Evolutionary conservation across 2,797 vertebrate genomes (phyloP), one percentile per base, ranked within the genome.

Genomic region (Anguilla anguilla): DNA sequence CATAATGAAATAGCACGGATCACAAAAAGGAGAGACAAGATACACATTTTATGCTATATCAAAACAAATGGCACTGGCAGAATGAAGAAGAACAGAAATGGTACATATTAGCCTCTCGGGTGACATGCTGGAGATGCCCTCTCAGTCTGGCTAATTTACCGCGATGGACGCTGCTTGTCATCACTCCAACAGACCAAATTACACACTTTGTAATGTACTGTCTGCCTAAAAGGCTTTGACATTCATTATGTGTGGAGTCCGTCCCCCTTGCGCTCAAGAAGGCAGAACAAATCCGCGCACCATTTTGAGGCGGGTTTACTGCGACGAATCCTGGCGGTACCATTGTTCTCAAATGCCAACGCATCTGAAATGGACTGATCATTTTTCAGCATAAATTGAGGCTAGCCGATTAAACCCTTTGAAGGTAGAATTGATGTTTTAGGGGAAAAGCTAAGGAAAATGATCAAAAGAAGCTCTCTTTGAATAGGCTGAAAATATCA

Each of bases 1-100:
- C 64, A 22, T 81, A 91, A 90, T 86, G 79, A 91, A 88, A 90
- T 86, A 92, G 93, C 91, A 86, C 91, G 92, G 94, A 88, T 94
- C 89, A 91, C 67, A 81, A 43, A 22, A 17, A 31, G 91, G 88
- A 53, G 43, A 83, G 90, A 91, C 91, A 91, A 92, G 87, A 86
- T 91, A 87, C 85, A 91, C 89, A 86, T 88, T 89, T 79, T 79
- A 89, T 77, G 28, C 46, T 1, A 86, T 84, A 90, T 86, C 53
- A 85, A 90, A 89, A 87, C 53, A 89, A 84, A 87, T 61, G 64
- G 85, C 59, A 55, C 69, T 85, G 72, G 91, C 84, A 89, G 88
- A 90, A 90, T n/a, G 22, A 31, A 85, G 61, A 86, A 83, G 84
- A 64, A 79, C 9, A 1, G n/a, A 51, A 57, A 86, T 82, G n/a